Evolutionary conservation across 2,113 vertebrate genomes (phyloP).

Genomic region (Cheirogaleus medius): DNA sequence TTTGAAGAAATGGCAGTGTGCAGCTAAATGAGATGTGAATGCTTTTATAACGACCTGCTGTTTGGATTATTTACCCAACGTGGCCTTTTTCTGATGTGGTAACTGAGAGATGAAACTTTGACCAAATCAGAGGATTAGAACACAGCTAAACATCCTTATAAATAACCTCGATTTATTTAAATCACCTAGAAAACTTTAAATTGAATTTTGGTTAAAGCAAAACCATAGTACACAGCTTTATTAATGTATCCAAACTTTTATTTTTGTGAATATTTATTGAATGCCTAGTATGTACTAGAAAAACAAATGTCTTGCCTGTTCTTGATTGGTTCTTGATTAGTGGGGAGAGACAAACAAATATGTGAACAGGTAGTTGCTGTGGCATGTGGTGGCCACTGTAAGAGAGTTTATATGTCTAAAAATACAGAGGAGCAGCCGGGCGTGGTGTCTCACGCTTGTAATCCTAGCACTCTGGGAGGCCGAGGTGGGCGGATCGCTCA

Average conservation of each 20-base stretch:
- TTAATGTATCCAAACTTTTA: not conserved
- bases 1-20: not conserved
- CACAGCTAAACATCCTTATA: not conserved
- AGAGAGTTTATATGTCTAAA: not conserved
- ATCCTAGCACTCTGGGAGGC: too few relatives aligned
- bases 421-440: not conserved
- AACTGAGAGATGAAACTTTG: not conserved
- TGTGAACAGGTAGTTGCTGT: not conserved
- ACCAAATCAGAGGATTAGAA: not conserved
- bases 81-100: not conserved
- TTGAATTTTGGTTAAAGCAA: slow-evolving; percentile 7
- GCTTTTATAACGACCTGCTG: not conserved
- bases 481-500: too few relatives aligned
- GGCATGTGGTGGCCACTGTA: not conserved
- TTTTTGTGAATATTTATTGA: slow-evolving; percentile 8
- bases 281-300: not conserved
- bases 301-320: not conserved
- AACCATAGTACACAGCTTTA: not conserved
- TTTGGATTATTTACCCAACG: not conserved
- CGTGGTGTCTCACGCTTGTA: too few relatives aligned
- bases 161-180: not conserved
- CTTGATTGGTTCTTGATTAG: not conserved
- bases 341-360: not conserved
- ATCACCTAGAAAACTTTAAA: not conserved
- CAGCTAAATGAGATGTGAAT: not conserved